Base-by-base conservation (phyloP, 2,113 vertebrate species). In the Notarius quadriscutis region DNA sequence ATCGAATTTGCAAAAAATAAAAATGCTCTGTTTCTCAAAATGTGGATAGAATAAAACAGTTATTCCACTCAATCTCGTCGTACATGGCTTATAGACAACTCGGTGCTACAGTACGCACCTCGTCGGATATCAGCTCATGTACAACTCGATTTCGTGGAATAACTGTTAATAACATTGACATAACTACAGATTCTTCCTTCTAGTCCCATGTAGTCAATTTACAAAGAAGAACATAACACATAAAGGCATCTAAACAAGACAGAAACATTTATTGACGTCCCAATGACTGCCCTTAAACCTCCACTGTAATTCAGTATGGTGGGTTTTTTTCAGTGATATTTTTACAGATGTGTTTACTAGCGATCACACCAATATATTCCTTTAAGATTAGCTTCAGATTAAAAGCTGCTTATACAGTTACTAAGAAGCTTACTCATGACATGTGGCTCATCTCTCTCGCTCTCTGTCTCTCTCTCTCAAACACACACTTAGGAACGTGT, bases 401-500 rank as follows among this genome's bases (percentile, higher is more conserved):
- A 22, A 50, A 75, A 75, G 18, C 41, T n/a, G 20, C 11, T 77
- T 77, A n/a, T n/a, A 77, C n/a, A 22, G 11, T 53, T 2, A 51
- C 20, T 50, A 75, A 77, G 74, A 14, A 7, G 5, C 48, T 12
- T 77, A 77, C 22, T n/a, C 11, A 51, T 77, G 55, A 34, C 57
- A 20, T 81, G 79, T 60, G 17, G 78, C 27, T 80, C 27, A 34
- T 80, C 55, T 80, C n/a, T 80, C 48, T 25, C 5, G 48, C 69
- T 17, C 8, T 65, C 57, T 75, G 9, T 58, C n/a, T 74, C 15
- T 63, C n/a, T 72, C 22, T 72, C 67, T 50, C 75, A 53, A 72
- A 83, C 78, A n/a, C 12, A 86, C 65, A 82, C 79, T 60, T 60
- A 99, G 98, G 93, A 99, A 99, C 30, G 98, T 99, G 92, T 99